Evolutionary conservation across 2,888 invertebrate genomes (phyloP).

Genomic region (Neuroscelio doddi): DNA sequence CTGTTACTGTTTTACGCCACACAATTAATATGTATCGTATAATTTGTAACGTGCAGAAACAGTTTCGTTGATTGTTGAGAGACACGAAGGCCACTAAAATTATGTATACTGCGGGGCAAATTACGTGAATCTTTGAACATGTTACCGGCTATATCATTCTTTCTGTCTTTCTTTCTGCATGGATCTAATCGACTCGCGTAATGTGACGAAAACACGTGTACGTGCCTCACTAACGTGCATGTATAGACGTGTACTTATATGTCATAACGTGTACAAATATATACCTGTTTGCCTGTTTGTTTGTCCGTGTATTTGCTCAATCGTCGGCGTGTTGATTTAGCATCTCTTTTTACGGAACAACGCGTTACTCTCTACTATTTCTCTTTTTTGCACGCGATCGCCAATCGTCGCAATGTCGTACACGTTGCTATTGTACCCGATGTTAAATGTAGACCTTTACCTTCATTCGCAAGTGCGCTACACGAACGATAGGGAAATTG

Average conservation of each 20-base stretch:
- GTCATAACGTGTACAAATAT: conserved; percentile 21
- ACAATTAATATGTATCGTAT: too few species aligned
- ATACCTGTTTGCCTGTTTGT: conserved; percentile 33
- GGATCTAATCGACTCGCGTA: conserved; percentile 8
- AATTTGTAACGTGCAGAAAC: too few species aligned
- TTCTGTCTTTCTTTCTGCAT: conserved; percentile 24
- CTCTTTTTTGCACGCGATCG: not conserved
- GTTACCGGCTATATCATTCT: too few species aligned
- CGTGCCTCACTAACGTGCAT: conserved; percentile 18
- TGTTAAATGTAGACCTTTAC: too few species aligned
- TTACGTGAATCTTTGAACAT: too few species aligned
- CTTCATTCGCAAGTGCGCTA: too few species aligned
- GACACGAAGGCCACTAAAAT: too few species aligned
- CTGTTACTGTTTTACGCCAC: too few species aligned
- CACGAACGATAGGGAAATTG: conserved; percentile 9
- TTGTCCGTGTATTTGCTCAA: conserved; percentile 30
- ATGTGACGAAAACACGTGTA: conserved; percentile 14
- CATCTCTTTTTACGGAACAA: not conserved
- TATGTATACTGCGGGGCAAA: too few species aligned
- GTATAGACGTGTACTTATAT: conserved; percentile 22
- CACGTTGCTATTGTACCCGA: too few species aligned
- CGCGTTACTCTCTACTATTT: not conserved
- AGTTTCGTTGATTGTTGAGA: too few species aligned
- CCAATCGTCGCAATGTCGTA: not conserved
- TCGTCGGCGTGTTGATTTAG: conserved; percentile 19